These are phyloP conservation scores for Anarrhichthys ocellatus DNA, from an alignment of 2,113 vertebrate species.

Conservation along the genomic window DNA sequence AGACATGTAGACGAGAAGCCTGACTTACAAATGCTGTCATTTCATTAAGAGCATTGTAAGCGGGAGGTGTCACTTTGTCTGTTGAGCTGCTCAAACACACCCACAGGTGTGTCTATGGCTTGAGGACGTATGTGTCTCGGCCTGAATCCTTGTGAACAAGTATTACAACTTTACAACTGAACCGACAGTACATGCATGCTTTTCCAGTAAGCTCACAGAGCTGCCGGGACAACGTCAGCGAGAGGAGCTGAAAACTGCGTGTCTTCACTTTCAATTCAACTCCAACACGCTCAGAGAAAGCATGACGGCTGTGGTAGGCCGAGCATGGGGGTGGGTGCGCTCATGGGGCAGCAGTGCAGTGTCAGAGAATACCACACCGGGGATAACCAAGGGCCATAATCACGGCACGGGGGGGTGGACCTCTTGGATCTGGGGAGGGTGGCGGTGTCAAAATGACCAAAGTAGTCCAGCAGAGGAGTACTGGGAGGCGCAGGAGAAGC, in stretches of 20 bases:
- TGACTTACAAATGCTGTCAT: rapidly evolving
- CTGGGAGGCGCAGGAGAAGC: slow-evolving; percentile 81
- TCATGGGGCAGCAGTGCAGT: slow-evolving; percentile 56
- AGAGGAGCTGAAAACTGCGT: background rate
- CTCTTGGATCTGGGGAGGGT: slow-evolving; percentile 76
- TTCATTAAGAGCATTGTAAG: background rate
- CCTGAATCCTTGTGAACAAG: slow-evolving; percentile 28
- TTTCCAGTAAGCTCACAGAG: background rate
- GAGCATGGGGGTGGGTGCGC: slow-evolving; percentile 79
- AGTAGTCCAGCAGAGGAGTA: slow-evolving; percentile 67
- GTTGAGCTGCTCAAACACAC: slow-evolving; percentile 21
- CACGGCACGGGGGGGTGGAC: slow-evolving; percentile 48
- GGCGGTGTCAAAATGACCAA: slow-evolving; percentile 56
- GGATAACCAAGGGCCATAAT: slow-evolving; percentile 14
- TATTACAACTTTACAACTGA: slow-evolving; percentile 12
- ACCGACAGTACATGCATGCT: background rate
- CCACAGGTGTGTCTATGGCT: slow-evolving; percentile 43
- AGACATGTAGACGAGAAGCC: slow-evolving; percentile 19
- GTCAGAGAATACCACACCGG: background rate
- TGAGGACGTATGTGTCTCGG: background rate
- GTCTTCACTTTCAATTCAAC: background rate
- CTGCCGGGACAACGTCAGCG: background rate
- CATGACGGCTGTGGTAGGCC: slow-evolving; percentile 76
- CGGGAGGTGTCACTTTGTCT: background rate
- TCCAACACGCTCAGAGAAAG: background rate